Evolutionary conservation across 2,113 vertebrate genomes (phyloP).

Genomic region (Erythrolamprus reginae): DNA sequence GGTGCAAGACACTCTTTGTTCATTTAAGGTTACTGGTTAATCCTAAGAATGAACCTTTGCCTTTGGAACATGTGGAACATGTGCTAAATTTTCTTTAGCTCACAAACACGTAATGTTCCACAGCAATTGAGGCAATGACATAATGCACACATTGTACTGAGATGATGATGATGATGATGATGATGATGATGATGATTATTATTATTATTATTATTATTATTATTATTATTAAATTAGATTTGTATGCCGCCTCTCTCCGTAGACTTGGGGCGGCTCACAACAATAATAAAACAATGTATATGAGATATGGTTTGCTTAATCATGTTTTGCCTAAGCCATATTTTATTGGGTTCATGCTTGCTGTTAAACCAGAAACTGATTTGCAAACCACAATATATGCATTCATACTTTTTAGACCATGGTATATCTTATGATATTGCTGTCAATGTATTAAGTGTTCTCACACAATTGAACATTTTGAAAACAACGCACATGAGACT

Average conservation of each 20-base stretch:
- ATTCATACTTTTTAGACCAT: neutral
- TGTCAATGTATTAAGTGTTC: neutral
- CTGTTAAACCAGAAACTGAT: neutral
- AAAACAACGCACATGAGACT: neutral
- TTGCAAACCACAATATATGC: neutral
- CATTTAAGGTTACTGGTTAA: neutral
- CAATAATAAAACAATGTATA: too few relatives aligned
- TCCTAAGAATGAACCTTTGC: neutral
- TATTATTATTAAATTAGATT: too few relatives aligned
- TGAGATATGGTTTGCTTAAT: neutral
- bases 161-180: too few relatives aligned
- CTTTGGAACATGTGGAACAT: neutral
- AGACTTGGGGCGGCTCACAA: too few relatives aligned
- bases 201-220: too few relatives aligned
- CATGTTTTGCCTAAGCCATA: neutral
- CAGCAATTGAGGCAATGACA: neutral
- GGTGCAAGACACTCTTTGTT: neutral
- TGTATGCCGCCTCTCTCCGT: too few relatives aligned
- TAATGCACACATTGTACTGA: neutral
- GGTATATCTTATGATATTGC: neutral
- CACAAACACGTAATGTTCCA: neutral
- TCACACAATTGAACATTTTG: neutral
- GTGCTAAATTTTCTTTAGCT: neutral
- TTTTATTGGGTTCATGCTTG: neutral
- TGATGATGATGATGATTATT: too few relatives aligned